Percentiles rank a stretch among this genome's conserved stretches.
These are phyloP conservation scores for Hydrozoanthus tunicans DNA, from an alignment of 64 coral and sea anemone species.

Conservation along the genomic window DNA sequence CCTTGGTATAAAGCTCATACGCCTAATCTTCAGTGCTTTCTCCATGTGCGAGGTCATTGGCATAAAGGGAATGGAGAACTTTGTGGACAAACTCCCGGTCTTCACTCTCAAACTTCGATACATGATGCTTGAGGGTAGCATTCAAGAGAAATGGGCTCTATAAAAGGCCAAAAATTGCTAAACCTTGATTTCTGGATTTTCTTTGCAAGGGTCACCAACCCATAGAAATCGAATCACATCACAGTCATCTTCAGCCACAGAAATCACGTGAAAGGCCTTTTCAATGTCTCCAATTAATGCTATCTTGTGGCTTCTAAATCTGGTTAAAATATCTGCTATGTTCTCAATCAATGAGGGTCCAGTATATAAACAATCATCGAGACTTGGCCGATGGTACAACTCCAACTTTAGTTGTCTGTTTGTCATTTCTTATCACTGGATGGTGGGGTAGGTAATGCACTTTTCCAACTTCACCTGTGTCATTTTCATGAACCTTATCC, in stretches of 20 bases:
- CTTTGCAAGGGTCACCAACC: conserved; percentile 43
- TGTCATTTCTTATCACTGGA: too few relatives aligned
- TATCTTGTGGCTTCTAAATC: conserved; percentile 33
- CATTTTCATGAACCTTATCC: too few relatives aligned
- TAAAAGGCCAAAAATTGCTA: background rate
- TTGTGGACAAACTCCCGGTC: conserved; percentile 44
- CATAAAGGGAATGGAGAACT: conserved; percentile 23
- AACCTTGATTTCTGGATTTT: conserved; percentile 23
- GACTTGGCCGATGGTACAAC: background rate
- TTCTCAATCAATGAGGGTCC: conserved; percentile 5
- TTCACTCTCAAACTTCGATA: conserved; percentile 18
- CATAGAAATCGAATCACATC: conserved; percentile 11
- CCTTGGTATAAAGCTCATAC: conserved; percentile 48
- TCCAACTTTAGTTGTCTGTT: too few relatives aligned
- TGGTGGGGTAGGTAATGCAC: too few relatives aligned
- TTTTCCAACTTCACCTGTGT: too few relatives aligned
- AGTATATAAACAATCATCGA: background rate
- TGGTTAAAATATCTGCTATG: conserved; percentile 5
- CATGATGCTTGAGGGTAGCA: conserved; percentile 51
- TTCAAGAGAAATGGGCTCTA: conserved; percentile 50
- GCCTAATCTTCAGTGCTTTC: background rate
- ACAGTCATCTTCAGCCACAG: conserved; percentile 17
- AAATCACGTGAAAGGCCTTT: conserved; percentile 43
- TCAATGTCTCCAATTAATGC: conserved; percentile 56
- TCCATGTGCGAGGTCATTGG: conserved; percentile 50